phyloP scores from a whole-genome alignment of 2,888 invertebrate species.

The Trissolcus brochymenae region DNA sequence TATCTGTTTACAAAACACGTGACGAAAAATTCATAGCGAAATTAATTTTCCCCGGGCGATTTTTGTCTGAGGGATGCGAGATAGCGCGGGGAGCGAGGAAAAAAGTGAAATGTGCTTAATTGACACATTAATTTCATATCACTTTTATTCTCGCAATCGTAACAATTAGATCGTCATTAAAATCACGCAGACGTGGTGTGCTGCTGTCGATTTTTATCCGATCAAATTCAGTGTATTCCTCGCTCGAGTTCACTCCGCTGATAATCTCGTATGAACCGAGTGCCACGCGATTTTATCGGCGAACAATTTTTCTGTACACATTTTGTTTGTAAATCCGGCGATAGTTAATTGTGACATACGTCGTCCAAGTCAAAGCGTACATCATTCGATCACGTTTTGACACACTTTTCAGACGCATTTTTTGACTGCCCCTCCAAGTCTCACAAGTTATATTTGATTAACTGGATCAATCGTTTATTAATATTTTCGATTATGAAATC shows the following conservation, averaged over 20 bases:
- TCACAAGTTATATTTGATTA: background rate
- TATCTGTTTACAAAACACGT: background rate
- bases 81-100: background rate
- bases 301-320: constrained; percentile 6
- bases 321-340: constrained; percentile 9
- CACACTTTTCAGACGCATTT: constrained; percentile 11
- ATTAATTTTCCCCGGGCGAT: background rate
- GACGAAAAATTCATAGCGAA: background rate
- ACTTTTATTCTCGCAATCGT: constrained; percentile 26
- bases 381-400: constrained; percentile 13
- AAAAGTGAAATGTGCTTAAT: constrained; percentile 2
- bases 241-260: constrained; percentile 4
- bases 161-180: constrained; percentile 30
- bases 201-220: background rate
- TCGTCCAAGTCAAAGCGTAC: background rate
- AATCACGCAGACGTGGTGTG: constrained; percentile 11
- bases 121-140: constrained; percentile 1
- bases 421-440: background rate
- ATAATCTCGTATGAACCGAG: background rate
- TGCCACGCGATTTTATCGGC: constrained; percentile 12
- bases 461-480: background rate
- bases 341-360: constrained; percentile 11
- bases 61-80: background rate
- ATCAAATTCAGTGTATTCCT: constrained; percentile 10
- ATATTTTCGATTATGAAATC: background rate